Percentiles rank a stretch among this genome's conserved stretches.
These are phyloP conservation scores for Neocrepidodera transversa DNA, from an alignment of 2,888 invertebrate genomes.

Conservation along the genomic window DNA sequence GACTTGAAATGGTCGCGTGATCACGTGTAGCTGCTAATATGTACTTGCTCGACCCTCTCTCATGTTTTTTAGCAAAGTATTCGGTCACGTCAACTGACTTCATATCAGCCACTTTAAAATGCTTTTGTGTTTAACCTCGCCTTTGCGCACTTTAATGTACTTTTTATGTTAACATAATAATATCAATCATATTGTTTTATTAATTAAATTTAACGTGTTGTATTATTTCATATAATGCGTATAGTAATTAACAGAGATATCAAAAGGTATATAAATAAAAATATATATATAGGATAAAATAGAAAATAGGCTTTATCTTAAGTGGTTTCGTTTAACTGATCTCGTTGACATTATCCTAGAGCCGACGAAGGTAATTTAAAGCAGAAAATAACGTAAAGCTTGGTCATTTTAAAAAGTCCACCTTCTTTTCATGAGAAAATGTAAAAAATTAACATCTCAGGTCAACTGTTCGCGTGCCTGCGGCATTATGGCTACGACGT, in stretches of 20 bases:
- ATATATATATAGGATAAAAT: no score
- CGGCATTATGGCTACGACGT: slow-evolving; percentile 27
- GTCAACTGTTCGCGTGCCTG: slow-evolving; percentile 29
- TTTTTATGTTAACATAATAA: slow-evolving; percentile 1
- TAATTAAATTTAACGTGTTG: no score
- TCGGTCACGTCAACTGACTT: slow-evolving; percentile 11
- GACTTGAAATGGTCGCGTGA: slow-evolving; percentile 20
- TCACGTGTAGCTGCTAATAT: slow-evolving; percentile 4
- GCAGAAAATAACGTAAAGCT: slow-evolving; percentile 13
- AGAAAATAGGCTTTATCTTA: no score
- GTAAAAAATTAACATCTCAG: slow-evolving; percentile 28
- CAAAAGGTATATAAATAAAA: no score
- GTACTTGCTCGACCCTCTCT: slow-evolving; percentile 7
- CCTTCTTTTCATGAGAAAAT: slow-evolving; percentile 26
- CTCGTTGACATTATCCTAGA: no score
- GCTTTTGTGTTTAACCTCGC: not conserved
- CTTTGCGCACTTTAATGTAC: not conserved
- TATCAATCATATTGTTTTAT: slow-evolving; percentile 1
- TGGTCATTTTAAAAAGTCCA: slow-evolving; percentile 16
- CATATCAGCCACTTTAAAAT: not conserved
- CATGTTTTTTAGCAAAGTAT: slow-evolving; percentile 8
- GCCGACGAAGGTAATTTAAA: slow-evolving; percentile 2
- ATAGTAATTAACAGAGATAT: no score
- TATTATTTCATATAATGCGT: no score
- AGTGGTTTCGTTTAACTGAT: not conserved